Percentiles rank a stretch among this genome's conserved stretches.
Evolutionary conservation across 2,797 vertebrate genomes (phyloP).

Genomic region (Diplodus sargus): DNA sequence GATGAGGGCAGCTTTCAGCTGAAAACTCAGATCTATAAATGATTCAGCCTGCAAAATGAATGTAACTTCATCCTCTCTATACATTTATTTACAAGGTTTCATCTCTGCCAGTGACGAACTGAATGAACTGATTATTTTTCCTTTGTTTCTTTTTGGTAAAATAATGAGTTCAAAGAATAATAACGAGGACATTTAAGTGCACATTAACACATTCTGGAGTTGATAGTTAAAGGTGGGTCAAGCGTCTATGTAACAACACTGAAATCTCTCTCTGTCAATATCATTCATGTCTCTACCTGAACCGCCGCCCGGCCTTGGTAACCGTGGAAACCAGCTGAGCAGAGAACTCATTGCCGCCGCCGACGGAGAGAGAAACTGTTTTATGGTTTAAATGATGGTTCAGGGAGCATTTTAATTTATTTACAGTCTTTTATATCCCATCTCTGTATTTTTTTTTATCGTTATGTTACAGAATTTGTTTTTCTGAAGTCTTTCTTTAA

Average conservation of each 20-base stretch:
- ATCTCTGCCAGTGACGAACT: neutral
- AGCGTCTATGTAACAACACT: constrained; percentile 2
- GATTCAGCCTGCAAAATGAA: no score
- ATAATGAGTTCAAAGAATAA: neutral
- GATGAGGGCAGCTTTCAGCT: neutral
- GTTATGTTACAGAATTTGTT: neutral
- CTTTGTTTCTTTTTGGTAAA: neutral
- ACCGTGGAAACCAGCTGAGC: constrained; percentile 62
- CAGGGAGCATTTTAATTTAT: neutral
- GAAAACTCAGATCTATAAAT: neutral
- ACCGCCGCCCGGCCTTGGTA: constrained; percentile 66
- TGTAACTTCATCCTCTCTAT: neutral
- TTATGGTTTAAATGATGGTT: neutral
- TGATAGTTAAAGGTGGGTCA: neutral
- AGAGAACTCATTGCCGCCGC: constrained; percentile 22
- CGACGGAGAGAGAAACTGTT: constrained; percentile 1
- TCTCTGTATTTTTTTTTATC: neutral
- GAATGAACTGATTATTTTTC: neutral
- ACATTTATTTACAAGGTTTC: neutral
- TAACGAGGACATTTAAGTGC: neutral
- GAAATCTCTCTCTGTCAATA: neutral
- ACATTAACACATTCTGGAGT: no score
- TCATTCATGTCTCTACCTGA: constrained; percentile 40
- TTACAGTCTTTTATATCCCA: neutral
- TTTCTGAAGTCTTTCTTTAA: neutral